phyloP scores from a whole-genome alignment of 2,797 vertebrate genomes.

The Oreochromis grahami region DNA sequence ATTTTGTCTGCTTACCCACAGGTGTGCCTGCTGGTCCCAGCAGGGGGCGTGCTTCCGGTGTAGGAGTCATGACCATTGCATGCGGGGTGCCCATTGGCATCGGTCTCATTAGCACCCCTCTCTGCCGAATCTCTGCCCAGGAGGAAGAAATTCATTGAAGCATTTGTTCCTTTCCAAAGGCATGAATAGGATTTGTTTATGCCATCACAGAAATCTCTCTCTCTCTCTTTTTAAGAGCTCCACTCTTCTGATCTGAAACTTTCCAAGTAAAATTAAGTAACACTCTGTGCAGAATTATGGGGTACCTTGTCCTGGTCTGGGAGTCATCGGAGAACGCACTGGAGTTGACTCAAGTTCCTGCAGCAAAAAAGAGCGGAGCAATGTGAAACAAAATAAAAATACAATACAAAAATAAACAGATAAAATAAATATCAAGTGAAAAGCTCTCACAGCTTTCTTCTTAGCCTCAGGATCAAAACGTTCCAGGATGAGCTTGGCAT shows the following conservation, averaged over 20 bases:
- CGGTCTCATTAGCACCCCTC: slow-evolving; percentile 82
- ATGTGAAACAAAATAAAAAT: neutral
- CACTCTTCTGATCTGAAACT: neutral
- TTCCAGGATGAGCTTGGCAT: slow-evolving; percentile 94
- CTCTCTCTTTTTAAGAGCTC: neutral
- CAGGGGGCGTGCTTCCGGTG: slow-evolving; percentile 37
- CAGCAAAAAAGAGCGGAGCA: slow-evolving; percentile 19
- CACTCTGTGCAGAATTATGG: neutral
- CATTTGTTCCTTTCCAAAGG: neutral
- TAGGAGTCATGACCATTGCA: slow-evolving; percentile 40
- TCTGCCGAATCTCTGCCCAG: slow-evolving; percentile 85
- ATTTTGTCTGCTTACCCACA: slow-evolving; percentile 46
- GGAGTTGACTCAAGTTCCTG: slow-evolving; percentile 87
- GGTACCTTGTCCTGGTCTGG: slow-evolving; percentile 92
- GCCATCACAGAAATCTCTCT: neutral
- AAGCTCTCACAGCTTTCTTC: slow-evolving; percentile 82
- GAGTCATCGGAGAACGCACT: slow-evolving; percentile 80
- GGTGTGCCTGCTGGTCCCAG: slow-evolving; percentile 44
- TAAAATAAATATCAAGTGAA: neutral
- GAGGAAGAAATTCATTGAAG: neutral
- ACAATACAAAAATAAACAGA: neutral
- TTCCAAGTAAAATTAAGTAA: neutral
- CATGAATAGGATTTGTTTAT: neutral
- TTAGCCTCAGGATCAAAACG: slow-evolving; percentile 92
- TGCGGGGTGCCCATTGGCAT: slow-evolving; percentile 60